Conservation (phyloP, 2,113 vertebrate species). For the Nerophis lumbriciformis region DNA sequence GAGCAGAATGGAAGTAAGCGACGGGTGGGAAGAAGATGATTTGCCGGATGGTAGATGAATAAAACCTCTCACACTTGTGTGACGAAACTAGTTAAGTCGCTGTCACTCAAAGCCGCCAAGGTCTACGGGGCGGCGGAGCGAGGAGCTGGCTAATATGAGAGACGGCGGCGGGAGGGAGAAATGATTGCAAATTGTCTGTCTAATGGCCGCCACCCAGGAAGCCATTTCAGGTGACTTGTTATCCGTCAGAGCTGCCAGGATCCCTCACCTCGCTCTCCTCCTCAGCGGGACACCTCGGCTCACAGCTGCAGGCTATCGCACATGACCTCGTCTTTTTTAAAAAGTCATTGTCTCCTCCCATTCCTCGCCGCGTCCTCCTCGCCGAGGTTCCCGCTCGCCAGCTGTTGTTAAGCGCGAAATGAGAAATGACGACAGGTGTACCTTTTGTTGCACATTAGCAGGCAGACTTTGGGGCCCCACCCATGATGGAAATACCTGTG, state of each 20-base stretch:
- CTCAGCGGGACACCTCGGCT: slow-evolving; percentile 58
- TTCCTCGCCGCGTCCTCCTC: slow-evolving; percentile 56
- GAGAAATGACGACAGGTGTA: slow-evolving; percentile 87
- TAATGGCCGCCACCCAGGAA: slow-evolving; percentile 52
- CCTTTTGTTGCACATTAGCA: slow-evolving; percentile 77
- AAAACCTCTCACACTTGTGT: slow-evolving; percentile 65
- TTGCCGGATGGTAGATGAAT: slow-evolving; percentile 68
- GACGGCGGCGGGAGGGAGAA: slow-evolving; percentile 32
- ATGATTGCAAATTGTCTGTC: slow-evolving; percentile 63
- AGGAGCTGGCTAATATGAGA: slow-evolving; percentile 65
- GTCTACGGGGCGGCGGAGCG: slow-evolving; percentile 60
- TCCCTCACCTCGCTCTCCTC: slow-evolving; percentile 62
- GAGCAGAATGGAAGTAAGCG: background rate
- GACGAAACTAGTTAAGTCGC: slow-evolving; percentile 69
- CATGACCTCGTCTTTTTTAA: slow-evolving; percentile 66
- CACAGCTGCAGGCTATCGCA: slow-evolving; percentile 72
- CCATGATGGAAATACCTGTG: too few relatives aligned
- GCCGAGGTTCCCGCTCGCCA: slow-evolving; percentile 72
- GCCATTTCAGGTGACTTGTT: slow-evolving; percentile 70
- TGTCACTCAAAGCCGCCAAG: slow-evolving; percentile 68
- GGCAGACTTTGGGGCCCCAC: slow-evolving; percentile 60
- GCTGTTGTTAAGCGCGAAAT: slow-evolving; percentile 88
- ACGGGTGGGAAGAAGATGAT: slow-evolving; percentile 37
- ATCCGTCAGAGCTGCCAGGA: slow-evolving; percentile 64
- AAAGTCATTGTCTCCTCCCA: slow-evolving; percentile 46